These are phyloP conservation scores for Anagyrus pseudococci DNA, from an alignment of 2,888 invertebrate genomes.

Conservation along the genomic window DNA sequence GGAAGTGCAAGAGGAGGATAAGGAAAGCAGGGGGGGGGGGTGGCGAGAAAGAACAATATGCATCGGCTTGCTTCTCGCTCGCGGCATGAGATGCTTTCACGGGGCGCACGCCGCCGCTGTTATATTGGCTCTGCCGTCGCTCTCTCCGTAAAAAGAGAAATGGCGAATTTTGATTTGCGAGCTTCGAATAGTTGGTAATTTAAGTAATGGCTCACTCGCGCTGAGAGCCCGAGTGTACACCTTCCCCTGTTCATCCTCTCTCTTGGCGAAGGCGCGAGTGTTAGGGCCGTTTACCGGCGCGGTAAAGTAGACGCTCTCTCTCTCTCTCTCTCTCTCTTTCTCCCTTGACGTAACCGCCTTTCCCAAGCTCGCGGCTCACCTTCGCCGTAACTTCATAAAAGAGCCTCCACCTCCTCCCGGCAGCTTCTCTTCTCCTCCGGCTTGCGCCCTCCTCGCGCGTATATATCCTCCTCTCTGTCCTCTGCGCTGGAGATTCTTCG, in stretches of 20 bases:
- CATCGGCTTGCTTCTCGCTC: neutral
- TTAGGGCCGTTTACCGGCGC: no score
- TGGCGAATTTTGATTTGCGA: slow-evolving; percentile 60
- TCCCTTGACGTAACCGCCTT: no score
- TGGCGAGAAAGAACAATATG: slow-evolving; percentile 39
- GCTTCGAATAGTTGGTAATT: slow-evolving; percentile 59
- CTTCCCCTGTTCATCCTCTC: neutral
- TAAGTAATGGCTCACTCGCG: slow-evolving; percentile 58
- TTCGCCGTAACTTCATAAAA: slow-evolving; percentile 57
- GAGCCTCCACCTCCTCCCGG: slow-evolving; percentile 41
- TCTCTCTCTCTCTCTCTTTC: slow-evolving; percentile 10
- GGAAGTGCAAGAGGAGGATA: slow-evolving; percentile 12
- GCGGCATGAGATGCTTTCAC: slow-evolving; percentile 22
- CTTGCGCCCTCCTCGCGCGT: neutral
- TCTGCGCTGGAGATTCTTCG: neutral
- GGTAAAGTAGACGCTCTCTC: no score
- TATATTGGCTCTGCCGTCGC: no score
- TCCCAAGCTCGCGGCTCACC: no score
- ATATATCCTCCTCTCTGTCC: no score
- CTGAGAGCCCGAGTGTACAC: no score
- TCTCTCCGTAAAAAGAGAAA: slow-evolving; percentile 43
- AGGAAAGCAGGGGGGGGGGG: slow-evolving; percentile 2
- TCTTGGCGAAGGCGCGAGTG: no score
- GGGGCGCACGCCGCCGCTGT: slow-evolving; percentile 42
- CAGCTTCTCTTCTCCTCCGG: neutral